Conservation (phyloP, 2,113 vertebrate genomes). For the Onychorhynchus coronatus region DNA sequence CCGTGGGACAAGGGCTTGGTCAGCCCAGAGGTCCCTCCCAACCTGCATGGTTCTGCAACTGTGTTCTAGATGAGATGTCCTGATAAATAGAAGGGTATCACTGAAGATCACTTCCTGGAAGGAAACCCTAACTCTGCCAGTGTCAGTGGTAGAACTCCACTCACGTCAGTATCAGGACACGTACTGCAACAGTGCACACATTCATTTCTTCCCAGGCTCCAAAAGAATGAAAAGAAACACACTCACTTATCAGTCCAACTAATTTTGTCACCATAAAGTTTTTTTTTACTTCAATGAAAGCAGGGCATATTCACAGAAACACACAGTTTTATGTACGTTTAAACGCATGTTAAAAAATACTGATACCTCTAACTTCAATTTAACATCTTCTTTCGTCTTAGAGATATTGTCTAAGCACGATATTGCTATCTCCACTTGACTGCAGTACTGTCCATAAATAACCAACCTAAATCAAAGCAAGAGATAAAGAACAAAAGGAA, state of each 20-base stretch:
- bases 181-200: not conserved
- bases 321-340: fast-evolving
- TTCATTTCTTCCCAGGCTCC: not conserved
- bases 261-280: not conserved
- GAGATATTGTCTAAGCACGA: slow-evolving; percentile 88
- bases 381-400: slow-evolving; percentile 93
- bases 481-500: not conserved
- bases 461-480: slow-evolving; percentile 80
- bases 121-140: not conserved
- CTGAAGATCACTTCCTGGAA: not conserved
- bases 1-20: not conserved
- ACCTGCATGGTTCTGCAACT: not conserved
- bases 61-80: not conserved
- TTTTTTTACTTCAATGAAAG: not conserved
- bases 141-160: not conserved
- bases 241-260: not conserved
- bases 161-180: not conserved
- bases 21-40: not conserved
- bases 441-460: slow-evolving; percentile 97
- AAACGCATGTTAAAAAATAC: not conserved
- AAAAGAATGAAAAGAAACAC: not conserved
- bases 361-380: slow-evolving; percentile 91
- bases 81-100: fast-evolving
- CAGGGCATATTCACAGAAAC: not conserved
- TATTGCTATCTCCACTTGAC: slow-evolving; percentile 92